Base-by-base conservation (phyloP, 2,113 vertebrate species). In the Nipponia nippon region DNA sequence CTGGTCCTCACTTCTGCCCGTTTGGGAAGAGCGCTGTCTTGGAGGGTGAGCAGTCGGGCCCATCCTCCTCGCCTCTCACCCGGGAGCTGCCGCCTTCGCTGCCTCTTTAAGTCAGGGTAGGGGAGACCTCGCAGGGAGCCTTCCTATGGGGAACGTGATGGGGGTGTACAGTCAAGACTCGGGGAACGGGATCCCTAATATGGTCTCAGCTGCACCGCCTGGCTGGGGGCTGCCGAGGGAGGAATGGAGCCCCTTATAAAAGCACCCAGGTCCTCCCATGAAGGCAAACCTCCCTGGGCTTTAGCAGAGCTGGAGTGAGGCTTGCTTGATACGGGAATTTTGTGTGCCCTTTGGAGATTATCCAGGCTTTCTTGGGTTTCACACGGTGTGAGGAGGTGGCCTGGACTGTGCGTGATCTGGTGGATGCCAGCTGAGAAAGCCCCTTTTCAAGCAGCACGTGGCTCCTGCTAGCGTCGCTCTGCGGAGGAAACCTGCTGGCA, bases 281-380 rank as follows among this genome's bases (percentile, higher is more conserved):
- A 94, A 97, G 71, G 89, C 84, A 95, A 95, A 90, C 89, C 50
- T 89, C 40, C 20, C 86, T 13, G 44, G 83, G 40, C 42, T 84
- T 95, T 44, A 42, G 34, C 66, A 67, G 83, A 69, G 65, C 71
- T 55, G 72, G 69, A 89, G 69, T 4, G 20, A 91, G 83, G 53
- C 89, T 94, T 75, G 94, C 93, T 96, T 49, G 58, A 95, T 97
- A 93, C 70, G 87, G 93, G 93, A 96, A 95, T 91, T 92, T 91
- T 4, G 12, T 65, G 70, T 13, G 11, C 66, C 36, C 61, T 89
- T 61, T 97, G 96, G 97, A 97, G 78, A 69, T 82, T 89, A 76
- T 96, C 93, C 97, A 97, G 58, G 66, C 53, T 97, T 84, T 66
- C 96, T 97, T 96, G 91, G 70, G 96, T 97, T 97, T 97, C 95